Percentiles rank a stretch among this genome's conserved stretches.
Conservation (phyloP, 1,140 invertebrate genomes). For the Phenacoccus solenopsis region DNA sequence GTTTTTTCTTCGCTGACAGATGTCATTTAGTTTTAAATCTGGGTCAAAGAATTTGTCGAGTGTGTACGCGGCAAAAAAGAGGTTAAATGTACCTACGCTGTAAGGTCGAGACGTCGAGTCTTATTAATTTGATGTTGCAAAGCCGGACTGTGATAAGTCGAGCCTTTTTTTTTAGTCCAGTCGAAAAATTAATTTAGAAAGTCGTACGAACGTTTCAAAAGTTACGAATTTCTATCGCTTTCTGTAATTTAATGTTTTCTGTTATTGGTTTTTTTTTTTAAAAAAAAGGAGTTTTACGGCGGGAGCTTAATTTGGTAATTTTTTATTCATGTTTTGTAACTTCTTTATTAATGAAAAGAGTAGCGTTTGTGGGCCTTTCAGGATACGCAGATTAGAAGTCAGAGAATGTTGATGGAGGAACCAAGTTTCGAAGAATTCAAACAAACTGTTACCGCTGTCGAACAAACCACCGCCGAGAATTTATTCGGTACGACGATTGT, state of each 20-base stretch:
- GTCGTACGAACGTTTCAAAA: neutral
- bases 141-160: neutral
- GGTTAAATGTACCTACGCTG: neutral
- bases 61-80: neutral
- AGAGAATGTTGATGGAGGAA: constrained; percentile 27
- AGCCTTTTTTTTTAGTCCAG: no score
- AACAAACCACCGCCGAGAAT: constrained; percentile 13
- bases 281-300: no score
- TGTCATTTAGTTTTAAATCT: neutral
- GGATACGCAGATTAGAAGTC: constrained; percentile 27
- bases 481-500: constrained; percentile 17
- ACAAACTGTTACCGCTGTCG: neutral
- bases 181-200: neutral
- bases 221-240: neutral
- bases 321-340: neutral
- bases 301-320: no score
- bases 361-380: constrained; percentile 39
- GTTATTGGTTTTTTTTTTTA: neutral
- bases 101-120: neutral
- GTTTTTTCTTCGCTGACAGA: neutral
- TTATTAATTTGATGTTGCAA: constrained; percentile 4
- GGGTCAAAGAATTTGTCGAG: neutral
- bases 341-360: constrained; percentile 23
- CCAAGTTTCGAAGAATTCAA: neutral
- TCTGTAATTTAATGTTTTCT: no score